Percentiles rank a stretch among this genome's conserved stretches.
Conservation (phyloP, 2,113 vertebrate species). For the Cyprinodon tularosa region DNA sequence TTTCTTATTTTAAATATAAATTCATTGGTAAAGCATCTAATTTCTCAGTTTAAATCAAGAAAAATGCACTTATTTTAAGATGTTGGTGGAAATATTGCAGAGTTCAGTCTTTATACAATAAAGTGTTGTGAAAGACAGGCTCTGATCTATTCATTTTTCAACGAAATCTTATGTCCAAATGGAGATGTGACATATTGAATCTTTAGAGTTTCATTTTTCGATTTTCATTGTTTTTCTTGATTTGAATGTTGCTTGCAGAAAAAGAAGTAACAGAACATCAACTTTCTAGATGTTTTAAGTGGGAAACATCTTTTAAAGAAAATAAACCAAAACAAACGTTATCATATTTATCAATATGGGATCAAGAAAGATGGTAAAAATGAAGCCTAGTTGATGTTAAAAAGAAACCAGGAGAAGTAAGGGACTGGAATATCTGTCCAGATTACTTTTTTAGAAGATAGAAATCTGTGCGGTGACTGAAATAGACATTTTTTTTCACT, state of each 20-base stretch:
- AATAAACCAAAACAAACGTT: neutral
- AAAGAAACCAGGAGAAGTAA: neutral
- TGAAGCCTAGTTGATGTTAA: neutral
- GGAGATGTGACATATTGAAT: neutral
- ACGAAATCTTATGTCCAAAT: neutral
- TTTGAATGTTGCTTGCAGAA: neutral
- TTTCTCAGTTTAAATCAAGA: too few species aligned
- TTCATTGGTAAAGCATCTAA: too few species aligned
- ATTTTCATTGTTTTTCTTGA: neutral
- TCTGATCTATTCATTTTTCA: slow-evolving; percentile 22
- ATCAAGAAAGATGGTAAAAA: neutral
- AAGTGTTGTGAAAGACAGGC: slow-evolving; percentile 21
- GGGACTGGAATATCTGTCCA: neutral
- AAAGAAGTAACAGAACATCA: neutral
- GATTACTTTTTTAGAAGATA: neutral
- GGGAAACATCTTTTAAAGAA: neutral
- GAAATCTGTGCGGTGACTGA: slow-evolving; percentile 4
- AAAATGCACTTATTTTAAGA: neutral
- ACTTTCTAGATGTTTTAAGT: neutral
- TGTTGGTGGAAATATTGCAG: slow-evolving; percentile 11
- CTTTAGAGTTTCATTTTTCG: neutral
- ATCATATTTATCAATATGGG: neutral
- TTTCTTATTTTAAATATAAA: too few species aligned
- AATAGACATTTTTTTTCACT: slow-evolving; percentile 3
- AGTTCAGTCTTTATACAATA: slow-evolving; percentile 20